Percentiles rank a stretch among this genome's conserved stretches.
Evolutionary conservation across 2,888 invertebrate species (phyloP).

Genomic region (Tinea semifulvella): DNA sequence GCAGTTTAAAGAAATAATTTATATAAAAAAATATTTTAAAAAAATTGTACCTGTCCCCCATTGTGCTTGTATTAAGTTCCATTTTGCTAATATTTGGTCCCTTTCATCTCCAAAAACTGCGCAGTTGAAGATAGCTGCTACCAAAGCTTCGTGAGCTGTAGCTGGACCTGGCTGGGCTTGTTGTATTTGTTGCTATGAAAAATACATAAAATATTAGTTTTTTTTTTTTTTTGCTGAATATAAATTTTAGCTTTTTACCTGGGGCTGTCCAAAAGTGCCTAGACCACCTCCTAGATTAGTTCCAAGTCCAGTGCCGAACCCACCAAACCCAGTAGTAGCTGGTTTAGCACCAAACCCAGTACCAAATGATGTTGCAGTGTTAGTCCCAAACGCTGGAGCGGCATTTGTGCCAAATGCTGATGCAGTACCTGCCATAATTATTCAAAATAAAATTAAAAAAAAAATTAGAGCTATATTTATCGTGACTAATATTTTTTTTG

Average conservation of each 20-base stretch:
- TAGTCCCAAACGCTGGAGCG: conserved; percentile 45
- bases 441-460: too few species aligned
- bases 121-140: conserved; percentile 79
- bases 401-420: conserved; percentile 32
- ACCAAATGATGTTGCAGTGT: conserved; percentile 58
- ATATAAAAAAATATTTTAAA: neutral
- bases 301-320: conserved; percentile 48
- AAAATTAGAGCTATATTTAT: too few species aligned
- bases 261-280: conserved; percentile 51
- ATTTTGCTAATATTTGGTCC: conserved; percentile 90
- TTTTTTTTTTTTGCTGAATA: neutral
- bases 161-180: conserved; percentile 63
- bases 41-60: conserved; percentile 82
- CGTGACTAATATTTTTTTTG: too few species aligned
- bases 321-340: conserved; percentile 26
- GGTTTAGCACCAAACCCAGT: conserved; percentile 44
- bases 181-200: conserved; percentile 34
- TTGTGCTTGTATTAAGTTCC: conserved; percentile 93
- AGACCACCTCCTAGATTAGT: conserved; percentile 26
- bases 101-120: conserved; percentile 94
- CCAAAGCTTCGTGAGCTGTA: conserved; percentile 74
- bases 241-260: conserved; percentile 19
- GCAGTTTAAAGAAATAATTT: too few species aligned
- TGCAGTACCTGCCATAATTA: conserved; percentile 17
- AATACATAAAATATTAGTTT: neutral